phyloP scores from a whole-genome alignment of 2,113 vertebrate genomes.

The Ondatra zibethicus region DNA sequence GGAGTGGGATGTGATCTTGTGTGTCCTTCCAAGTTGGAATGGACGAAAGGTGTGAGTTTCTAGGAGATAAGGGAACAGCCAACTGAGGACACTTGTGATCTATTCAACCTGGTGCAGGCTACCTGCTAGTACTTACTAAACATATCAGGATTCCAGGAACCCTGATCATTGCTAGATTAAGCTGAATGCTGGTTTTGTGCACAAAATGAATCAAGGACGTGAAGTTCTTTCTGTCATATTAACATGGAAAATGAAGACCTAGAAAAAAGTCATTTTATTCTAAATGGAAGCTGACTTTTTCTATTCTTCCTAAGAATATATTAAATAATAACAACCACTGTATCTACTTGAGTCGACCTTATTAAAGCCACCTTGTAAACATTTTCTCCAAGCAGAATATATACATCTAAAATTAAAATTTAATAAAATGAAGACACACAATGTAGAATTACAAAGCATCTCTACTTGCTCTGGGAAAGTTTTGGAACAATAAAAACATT shows the following conservation, averaged over 20 bases:
- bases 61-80: not conserved
- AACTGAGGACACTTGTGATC: not conserved
- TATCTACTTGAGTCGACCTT: not conserved
- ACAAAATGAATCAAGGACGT: not conserved
- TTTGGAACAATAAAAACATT: slow-evolving; percentile 53
- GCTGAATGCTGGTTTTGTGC: not conserved
- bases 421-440: not conserved
- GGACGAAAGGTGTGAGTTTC: not conserved
- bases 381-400: not conserved
- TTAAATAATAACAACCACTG: not conserved
- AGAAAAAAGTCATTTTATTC: not conserved
- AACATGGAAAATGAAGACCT: not conserved
- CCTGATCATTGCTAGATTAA: not conserved
- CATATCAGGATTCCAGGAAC: not conserved
- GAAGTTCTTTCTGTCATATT: not conserved
- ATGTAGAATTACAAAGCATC: not conserved
- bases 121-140: not conserved
- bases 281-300: not conserved
- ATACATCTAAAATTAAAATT: not conserved
- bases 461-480: not conserved
- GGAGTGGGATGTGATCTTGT: not conserved
- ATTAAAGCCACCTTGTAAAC: not conserved
- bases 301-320: not conserved
- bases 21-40: not conserved
- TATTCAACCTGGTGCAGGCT: not conserved